These are phyloP conservation scores for Euplexia lucipara DNA, from an alignment of 2,888 invertebrate genomes.

Conservation along the genomic window DNA sequence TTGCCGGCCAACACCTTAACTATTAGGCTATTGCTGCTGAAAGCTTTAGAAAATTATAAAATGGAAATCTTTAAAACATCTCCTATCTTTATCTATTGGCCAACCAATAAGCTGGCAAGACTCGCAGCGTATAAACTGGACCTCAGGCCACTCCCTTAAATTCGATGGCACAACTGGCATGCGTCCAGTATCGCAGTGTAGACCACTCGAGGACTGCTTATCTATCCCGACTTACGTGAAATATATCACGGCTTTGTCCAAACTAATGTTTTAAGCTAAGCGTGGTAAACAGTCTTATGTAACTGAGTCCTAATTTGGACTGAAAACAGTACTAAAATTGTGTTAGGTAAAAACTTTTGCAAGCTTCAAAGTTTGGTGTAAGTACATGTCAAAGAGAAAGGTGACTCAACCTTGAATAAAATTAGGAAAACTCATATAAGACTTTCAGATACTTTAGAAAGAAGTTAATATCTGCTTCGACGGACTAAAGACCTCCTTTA, in stretches of 20 bases:
- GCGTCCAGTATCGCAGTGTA: constrained; percentile 49
- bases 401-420: constrained; percentile 40
- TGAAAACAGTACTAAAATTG: constrained; percentile 28
- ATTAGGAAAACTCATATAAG: constrained; percentile 45
- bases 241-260: constrained; percentile 54
- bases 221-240: constrained; percentile 52
- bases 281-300: constrained; percentile 51
- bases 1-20: no score
- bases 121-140: constrained; percentile 36
- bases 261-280: constrained; percentile 49
- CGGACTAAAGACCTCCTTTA: constrained; percentile 11
- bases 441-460: constrained; percentile 27
- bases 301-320: constrained; percentile 26
- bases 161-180: constrained; percentile 59
- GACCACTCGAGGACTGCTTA: constrained; percentile 59
- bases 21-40: no score
- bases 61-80: constrained; percentile 16
- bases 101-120: constrained; percentile 46
- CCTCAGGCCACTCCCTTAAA: constrained; percentile 44
- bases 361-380: constrained; percentile 28
- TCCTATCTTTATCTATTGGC: constrained; percentile 37
- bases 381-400: constrained; percentile 41
- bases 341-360: constrained; percentile 30
- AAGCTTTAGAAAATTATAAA: background rate
- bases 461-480: constrained; percentile 33